Evolutionary conservation across 2,888 invertebrate genomes (phyloP), one percentile per base, ranked within the genome.

Genomic region (Euzetes globulus): DNA sequence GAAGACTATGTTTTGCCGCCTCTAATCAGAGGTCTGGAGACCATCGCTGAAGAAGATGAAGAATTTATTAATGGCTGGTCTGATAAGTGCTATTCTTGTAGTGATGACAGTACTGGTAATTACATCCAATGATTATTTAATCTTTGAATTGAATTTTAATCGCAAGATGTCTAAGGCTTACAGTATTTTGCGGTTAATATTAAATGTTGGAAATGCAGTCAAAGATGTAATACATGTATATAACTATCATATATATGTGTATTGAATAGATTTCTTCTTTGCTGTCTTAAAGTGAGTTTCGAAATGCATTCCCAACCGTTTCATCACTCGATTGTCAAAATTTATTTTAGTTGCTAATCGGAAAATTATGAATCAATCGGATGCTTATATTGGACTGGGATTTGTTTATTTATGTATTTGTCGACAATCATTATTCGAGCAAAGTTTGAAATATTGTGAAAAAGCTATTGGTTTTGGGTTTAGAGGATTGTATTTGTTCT

Each of bases 21-120:
- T 17, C 45, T 41, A 9, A 45, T 68, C 29, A 71, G 73, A 15
- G n/a, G 33, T 73, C 33, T 73, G 11, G 73, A 73, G 27, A 73
- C 73, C 9, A 73, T 73, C 13, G 25, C 29, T n/a, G 73, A 73
- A 27, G 73, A 73, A 29, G 37, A 72, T n/a, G 73, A 73, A n/a
- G 73, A 73, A 17, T 27, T 72, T 11, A 7, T 41, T 13, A 47
- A 13, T 5, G 17, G 19, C n/a, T 19, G 22, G 5, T 55, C 19
- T 33, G 72, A 72, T 63, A 63, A 29, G n/a, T 33, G 63, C n/a
- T n/a, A 55, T 29, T 17, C 55, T 65, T 29, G 15, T 72, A n/a
- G 22, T 68, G 22, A 68, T 68, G 41, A 68, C 15, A 68, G 37
- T 37, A 17, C 45, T 13, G 37, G 45, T 68, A 45, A 68, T 68